Evolutionary conservation across 2,888 invertebrate genomes (phyloP).

Genomic region (Sphaerophoria taeniata): DNA sequence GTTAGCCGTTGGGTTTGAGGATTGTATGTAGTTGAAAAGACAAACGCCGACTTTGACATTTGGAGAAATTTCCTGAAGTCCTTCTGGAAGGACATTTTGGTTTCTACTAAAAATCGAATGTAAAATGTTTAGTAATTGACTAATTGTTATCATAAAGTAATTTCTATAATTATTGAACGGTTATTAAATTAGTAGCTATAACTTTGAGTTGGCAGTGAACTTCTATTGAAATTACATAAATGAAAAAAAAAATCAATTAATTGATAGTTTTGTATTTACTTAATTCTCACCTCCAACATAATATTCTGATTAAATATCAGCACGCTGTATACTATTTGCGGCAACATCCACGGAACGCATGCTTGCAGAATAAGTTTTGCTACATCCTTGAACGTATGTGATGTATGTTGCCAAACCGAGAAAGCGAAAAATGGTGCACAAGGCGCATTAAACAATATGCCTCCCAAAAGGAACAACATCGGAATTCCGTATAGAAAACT

Average conservation of each 20-base stretch:
- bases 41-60: background rate
- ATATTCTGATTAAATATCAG: background rate
- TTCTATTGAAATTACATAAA: too few relatives aligned
- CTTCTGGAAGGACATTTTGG: slow-evolving; percentile 13
- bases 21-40: background rate
- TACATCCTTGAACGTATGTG: background rate
- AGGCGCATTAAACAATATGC: background rate
- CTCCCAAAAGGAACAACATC: background rate
- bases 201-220: too few relatives aligned
- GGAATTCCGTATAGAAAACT: background rate
- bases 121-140: background rate
- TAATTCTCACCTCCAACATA: background rate
- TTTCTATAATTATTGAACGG: background rate
- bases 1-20: background rate
- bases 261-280: too few relatives aligned
- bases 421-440: background rate
- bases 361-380: background rate
- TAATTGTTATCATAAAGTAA: background rate
- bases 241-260: too few relatives aligned
- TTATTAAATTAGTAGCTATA: too few relatives aligned
- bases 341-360: background rate
- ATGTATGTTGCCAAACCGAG: background rate
- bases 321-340: background rate
- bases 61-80: background rate
- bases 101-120: background rate